Evolutionary conservation across 53 echinoderm and acorn worm species (phyloP), one percentile per base, ranked within the genome.

Genomic region (Antedon mediterranea): DNA sequence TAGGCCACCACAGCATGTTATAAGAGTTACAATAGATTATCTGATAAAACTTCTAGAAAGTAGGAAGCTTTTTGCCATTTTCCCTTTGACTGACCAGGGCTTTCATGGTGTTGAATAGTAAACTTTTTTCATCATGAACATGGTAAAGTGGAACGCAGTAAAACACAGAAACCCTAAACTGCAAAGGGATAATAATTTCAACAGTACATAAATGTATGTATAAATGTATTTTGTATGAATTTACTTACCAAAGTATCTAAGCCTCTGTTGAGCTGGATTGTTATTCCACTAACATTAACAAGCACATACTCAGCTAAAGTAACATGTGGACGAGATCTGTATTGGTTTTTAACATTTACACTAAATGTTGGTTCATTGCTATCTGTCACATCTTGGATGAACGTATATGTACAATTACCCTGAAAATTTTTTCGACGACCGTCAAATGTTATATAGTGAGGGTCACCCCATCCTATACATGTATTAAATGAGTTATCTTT

Each of bases 371-470:
- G 79, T 57, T 57, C 57, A 37, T 6, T 37, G 7, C 23, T 26
- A 11, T 57, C 57, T 18, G 57, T 57, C 18, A 0, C n/a, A 72
- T 79, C 79, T 28, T 27, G 30, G n/a, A 72, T 33, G 15, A 79
- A 32, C 3, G 71, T 71, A 31, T 79, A 79, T 5, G 72, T 32
- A 28, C 79, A 79, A 28, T 79, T 79, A 30, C 79, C 79, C 71
- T 71, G 71, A 33, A 71, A 79, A 31, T 79, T 71, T 5, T 71
- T 31, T 32, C 71, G 79, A 20, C 31, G 28, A n/a, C 72, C 32
- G 79, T 79, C 79, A 72, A 79, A 79, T 28, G 71, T 71, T 7
- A 79, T 33, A 28, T 79, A 79, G 34, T 79, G 79, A 30, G 79
- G 79, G 32, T 79, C 79, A 31, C 79, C 79, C 79, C 79, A 79